Evolutionary conservation across 2,113 vertebrate species (phyloP), one percentile per base, ranked within the genome.

Genomic region (Aepyceros melampus): DNA sequence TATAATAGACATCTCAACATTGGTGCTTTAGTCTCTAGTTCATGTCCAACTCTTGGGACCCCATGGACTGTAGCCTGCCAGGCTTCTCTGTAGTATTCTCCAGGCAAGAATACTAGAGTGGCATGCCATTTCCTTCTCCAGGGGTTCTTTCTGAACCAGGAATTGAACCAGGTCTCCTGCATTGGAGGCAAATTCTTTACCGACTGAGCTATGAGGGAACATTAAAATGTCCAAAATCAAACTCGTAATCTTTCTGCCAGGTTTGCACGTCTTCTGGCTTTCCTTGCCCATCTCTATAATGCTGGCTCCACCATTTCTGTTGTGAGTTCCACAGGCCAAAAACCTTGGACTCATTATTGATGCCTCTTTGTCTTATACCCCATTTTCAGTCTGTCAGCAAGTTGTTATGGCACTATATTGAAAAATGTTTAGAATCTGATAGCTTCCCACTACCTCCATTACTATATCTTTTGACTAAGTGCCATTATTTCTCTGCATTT

Each of bases 241-340:
- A 17, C 5, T 67, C 8, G 29, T 40, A 7, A 11, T 12, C 31
- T 86, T 81, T 53, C 25, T 67, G 29, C 29, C 8, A 58, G 3
- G 9, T 19, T 62, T 33, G 21, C 3, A 23, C 60, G 5, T 89
- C 16, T 67, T 5, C 13, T 47, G 31, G 49, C 43, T 36, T 85
- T 7, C 1, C 43, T 36, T 89, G 14, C 2, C 15, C 23, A 19
- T 55, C 27, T n/a, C 23, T 85, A 11, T 79, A 53, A 55, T 33
- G 3, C 10, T 33, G 47, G 13, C 7, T 62, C 4, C 1, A 40
- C 3, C 6, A 23, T 47, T 45, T 15, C 4, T 58, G 2, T 29
- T 88, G 0, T 56, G 47, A 67, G 13, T 47, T 60, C 6, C 21
- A 12, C 16, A 94, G 23, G 15, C 21, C 47, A 13, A 17, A 90